Evolutionary conservation across 2,797 vertebrate genomes (phyloP).

Genomic region (Muscicapa striata): DNA sequence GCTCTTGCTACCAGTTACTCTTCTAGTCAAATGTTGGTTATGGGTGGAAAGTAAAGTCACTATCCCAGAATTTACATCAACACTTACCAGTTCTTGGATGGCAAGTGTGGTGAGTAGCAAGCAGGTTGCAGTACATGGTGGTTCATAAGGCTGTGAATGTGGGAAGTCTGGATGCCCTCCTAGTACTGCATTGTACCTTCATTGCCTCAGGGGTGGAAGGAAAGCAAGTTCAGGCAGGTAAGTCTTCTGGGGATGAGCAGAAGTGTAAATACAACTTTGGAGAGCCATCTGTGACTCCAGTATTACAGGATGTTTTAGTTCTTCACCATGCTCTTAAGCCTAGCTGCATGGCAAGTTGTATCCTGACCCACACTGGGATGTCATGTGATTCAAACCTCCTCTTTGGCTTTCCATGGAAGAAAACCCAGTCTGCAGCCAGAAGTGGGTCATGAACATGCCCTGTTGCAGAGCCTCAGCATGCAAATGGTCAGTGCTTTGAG

Average conservation of each 20-base stretch:
- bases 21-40: background rate
- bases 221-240: background rate
- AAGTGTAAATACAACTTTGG: background rate
- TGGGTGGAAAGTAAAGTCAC: background rate
- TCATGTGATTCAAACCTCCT: background rate
- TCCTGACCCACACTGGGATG: background rate
- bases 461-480: background rate
- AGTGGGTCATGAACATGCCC: background rate
- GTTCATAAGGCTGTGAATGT: background rate
- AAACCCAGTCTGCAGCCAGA: background rate
- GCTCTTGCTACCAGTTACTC: background rate
- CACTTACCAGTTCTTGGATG: background rate
- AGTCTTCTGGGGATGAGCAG: background rate
- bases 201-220: background rate
- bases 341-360: background rate
- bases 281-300: background rate
- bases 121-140: accelerated
- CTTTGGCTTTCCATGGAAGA: background rate
- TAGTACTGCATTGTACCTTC: background rate
- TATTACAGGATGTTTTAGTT: background rate
- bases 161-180: background rate
- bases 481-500: accelerated
- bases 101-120: background rate
- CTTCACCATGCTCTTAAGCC: background rate
- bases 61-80: background rate